Percentiles rank a stretch among this genome's conserved stretches.
Conservation (phyloP, 1,140 invertebrate genomes). For the Ectropis grisescens region DNA sequence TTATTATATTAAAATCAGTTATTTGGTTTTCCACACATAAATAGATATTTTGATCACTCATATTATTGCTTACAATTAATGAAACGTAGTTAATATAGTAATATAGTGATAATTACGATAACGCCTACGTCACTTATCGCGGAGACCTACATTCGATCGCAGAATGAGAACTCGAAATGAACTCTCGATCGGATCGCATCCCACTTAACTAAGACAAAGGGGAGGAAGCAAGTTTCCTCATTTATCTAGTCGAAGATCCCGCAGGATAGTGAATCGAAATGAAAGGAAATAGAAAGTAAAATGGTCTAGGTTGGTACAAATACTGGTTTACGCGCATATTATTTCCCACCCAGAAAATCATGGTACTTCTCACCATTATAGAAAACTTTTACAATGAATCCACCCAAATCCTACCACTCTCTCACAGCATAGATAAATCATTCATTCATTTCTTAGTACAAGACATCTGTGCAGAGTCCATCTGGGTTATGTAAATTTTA, state of each 20-base stretch:
- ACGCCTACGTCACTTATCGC: not conserved
- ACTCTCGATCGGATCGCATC: slow-evolving; percentile 15
- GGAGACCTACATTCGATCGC: slow-evolving; percentile 3
- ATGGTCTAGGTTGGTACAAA: slow-evolving; percentile 22
- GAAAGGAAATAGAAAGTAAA: slow-evolving; percentile 45
- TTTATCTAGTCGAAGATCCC: slow-evolving; percentile 35
- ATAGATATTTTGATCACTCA: too few relatives aligned
- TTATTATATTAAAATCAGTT: too few relatives aligned
- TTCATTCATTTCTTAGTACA: not conserved
- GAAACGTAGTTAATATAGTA: too few relatives aligned
- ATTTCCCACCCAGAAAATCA: not conserved
- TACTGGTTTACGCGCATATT: slow-evolving; percentile 5
- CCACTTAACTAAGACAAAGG: slow-evolving; percentile 23
- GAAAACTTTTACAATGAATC: not conserved
- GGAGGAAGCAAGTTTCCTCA: slow-evolving; percentile 28
- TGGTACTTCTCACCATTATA: not conserved
- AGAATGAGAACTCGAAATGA: slow-evolving; percentile 10
- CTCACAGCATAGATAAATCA: not conserved
- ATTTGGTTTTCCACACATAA: too few relatives aligned
- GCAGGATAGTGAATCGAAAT: slow-evolving; percentile 28
- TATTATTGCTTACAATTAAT: too few relatives aligned
- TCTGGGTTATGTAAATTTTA: too few relatives aligned
- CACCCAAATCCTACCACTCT: not conserved
- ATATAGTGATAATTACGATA: too few relatives aligned
- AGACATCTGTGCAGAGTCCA: not conserved